Evolutionary conservation across 2,113 vertebrate species (phyloP).

Genomic region (Pterocles orientalis): DNA sequence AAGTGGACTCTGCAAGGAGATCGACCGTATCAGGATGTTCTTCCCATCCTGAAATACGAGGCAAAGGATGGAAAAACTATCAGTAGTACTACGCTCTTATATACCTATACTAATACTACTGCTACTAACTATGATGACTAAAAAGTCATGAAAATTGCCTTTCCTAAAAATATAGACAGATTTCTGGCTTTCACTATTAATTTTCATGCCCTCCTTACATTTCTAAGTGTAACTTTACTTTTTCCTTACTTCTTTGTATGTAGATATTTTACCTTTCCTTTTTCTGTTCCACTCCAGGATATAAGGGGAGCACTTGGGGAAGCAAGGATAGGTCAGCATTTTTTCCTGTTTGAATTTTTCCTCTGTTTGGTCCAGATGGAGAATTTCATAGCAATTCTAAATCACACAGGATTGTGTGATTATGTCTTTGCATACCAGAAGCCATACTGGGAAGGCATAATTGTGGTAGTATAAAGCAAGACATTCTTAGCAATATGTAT

Average conservation of each 20-base stretch:
- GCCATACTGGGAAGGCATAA: background rate
- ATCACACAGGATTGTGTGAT: background rate
- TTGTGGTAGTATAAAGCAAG: background rate
- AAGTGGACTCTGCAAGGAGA: accelerated
- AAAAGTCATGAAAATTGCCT: background rate
- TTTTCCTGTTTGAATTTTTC: background rate
- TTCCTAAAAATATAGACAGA: background rate
- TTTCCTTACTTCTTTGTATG: background rate
- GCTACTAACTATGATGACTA: background rate
- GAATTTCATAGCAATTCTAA: background rate
- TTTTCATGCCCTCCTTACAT: background rate
- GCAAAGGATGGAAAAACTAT: background rate
- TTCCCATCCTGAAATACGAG: background rate
- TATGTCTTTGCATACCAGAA: background rate
- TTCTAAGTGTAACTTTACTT: background rate
- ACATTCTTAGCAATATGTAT: background rate
- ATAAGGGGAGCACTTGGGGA: background rate
- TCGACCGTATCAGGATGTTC: background rate
- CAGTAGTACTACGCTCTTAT: background rate
- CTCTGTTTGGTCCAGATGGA: background rate
- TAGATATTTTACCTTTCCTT: accelerated
- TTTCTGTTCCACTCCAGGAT: background rate
- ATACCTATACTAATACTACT: background rate
- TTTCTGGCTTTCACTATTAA: background rate
- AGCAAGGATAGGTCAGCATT: background rate